Conservation (phyloP, 2,113 vertebrate genomes). For the Numenius arquata region DNA sequence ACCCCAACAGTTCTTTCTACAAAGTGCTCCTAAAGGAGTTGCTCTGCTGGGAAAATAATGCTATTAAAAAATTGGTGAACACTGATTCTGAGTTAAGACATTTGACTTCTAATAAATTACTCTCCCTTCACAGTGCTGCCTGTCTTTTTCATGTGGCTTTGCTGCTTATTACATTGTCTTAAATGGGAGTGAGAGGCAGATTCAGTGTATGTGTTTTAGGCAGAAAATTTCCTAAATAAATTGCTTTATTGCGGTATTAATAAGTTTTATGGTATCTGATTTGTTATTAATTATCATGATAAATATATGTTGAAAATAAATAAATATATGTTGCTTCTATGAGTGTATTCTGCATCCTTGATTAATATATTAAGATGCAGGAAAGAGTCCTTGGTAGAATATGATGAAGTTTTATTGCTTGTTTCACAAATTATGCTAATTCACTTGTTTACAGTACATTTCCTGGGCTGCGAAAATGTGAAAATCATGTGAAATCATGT, state of each 20-base stretch:
- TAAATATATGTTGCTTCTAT: background rate
- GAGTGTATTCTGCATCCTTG: background rate
- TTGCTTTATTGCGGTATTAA: background rate
- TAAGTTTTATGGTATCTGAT: background rate
- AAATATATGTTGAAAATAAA: background rate
- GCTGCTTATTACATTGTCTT: background rate
- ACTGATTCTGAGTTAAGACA: background rate
- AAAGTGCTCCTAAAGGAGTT: background rate
- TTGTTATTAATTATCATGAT: background rate
- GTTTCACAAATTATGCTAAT: background rate
- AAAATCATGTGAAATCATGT: background rate
- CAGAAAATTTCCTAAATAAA: background rate
- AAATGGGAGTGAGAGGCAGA: background rate
- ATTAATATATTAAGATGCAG: background rate
- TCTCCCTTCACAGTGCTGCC: background rate
- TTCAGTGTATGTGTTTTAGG: background rate
- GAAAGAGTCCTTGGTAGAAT: background rate
- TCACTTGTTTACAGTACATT: background rate
- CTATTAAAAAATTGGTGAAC: background rate
- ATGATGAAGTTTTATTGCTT: background rate
- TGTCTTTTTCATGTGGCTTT: background rate
- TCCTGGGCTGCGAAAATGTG: background rate
- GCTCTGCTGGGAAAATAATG: background rate
- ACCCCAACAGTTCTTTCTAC: background rate
- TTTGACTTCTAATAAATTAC: background rate